Percentiles rank a stretch among this genome's conserved stretches.
These are phyloP conservation scores for Sylvietta virens DNA, from an alignment of 2,113 vertebrate genomes.

Conservation along the genomic window DNA sequence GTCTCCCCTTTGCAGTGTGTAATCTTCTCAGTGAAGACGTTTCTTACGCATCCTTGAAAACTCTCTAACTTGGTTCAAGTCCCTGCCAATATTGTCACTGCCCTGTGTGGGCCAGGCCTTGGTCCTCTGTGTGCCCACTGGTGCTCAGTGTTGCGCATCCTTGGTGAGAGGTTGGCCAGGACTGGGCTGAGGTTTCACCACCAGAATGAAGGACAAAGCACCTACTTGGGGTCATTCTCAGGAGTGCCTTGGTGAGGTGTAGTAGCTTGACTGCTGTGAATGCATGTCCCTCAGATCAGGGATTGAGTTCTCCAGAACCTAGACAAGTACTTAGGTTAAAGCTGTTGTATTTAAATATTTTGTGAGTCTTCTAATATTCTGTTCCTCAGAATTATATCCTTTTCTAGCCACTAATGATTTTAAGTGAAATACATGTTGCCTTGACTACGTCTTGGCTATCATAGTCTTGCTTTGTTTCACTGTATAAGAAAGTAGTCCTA, in stretches of 20 bases:
- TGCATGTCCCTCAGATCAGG: neutral
- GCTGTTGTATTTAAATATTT: neutral
- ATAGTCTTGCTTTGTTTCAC: neutral
- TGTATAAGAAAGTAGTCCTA: neutral
- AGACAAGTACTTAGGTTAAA: neutral
- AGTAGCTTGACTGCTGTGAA: neutral
- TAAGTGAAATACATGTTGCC: neutral
- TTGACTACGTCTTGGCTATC: neutral
- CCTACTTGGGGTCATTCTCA: neutral
- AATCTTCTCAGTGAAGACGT: neutral
- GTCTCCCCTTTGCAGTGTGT: neutral
- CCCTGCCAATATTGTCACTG: neutral
- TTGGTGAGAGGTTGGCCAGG: neutral
- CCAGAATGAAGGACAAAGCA: neutral
- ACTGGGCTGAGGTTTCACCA: neutral
- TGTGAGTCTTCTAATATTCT: neutral
- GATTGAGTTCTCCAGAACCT: neutral
- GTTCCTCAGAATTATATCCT: conserved; percentile 21
- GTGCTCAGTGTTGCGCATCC: neutral
- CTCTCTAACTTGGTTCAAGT: neutral
- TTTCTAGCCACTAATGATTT: neutral
- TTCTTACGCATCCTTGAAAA: neutral
- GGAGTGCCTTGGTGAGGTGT: neutral
- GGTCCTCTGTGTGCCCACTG: neutral
- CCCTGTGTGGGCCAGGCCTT: neutral